Evolutionary conservation across 2,888 invertebrate species (phyloP), one percentile per base, ranked within the genome.

Genomic region (Clepsis dumicolana): DNA sequence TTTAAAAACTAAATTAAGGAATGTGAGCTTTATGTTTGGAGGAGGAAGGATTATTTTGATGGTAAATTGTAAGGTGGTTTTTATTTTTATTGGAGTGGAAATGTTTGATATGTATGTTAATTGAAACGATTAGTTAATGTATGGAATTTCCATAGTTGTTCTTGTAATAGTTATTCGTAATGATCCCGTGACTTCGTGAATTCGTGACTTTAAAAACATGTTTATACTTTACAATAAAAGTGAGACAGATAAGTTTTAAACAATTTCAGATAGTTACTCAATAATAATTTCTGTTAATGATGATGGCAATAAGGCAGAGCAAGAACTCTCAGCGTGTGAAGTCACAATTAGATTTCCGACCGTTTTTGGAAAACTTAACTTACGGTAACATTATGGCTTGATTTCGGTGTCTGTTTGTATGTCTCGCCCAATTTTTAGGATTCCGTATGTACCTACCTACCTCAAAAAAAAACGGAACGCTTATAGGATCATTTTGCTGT

Each of bases 51-150:
- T 56, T 62, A 38, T 62, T 54, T 12, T 50, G 56, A 56, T 50
- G 27, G 66, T 3, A 53, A 29, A 10, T 16, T 12, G 24, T 54
- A 24, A 5, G 24, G 54, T 32, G 54, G 44, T 61, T 25, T 16
- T 25, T 48, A 44, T 38, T 56, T 25, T 27, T 25, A 64, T 29
- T 61, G 8, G 21, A 21, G 29, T 65, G 65, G 65, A 65, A 65
- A 60, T 52, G 38, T 57, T 56, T 67, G 56, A 50, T 57, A 67
- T 8, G 41, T 25, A 50, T 63, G 62, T 35, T 48, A 62, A 67
- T 61, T 66, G 52, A 32, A 44, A 53, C 41, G 27, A 61, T 41
- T 59, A 38, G 52, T 27, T 16, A 44, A 52, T 25, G 29, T 24
- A 14, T 53, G 44, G 16, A 60, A 60, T 65, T 65, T 65, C 60